A percentile compares a stretch with the other conserved stretches of the same genome.
phyloP scores from a whole-genome alignment of 35 echinoderm and acorn worm species.

The Ophiothrix spiculata region DNA sequence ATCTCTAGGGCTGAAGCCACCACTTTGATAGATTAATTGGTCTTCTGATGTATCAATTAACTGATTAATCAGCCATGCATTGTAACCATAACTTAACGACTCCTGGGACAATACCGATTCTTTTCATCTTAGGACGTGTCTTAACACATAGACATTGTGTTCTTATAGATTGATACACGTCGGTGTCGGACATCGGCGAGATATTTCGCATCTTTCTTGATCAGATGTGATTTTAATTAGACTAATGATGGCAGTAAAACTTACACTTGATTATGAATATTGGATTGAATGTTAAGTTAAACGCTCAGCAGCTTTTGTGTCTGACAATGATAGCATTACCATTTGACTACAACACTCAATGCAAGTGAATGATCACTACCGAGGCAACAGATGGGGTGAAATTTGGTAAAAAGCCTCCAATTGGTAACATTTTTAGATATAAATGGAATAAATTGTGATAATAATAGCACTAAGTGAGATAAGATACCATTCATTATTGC shows the following conservation, averaged over 20 bases:
- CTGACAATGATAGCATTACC: not conserved
- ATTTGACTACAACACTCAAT: not conserved
- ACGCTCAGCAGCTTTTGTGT: not conserved
- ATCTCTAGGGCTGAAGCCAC: not conserved
- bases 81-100: not conserved
- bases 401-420: no score
- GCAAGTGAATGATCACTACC: no score
- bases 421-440: no score
- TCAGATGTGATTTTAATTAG: not conserved
- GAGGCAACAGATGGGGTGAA: no score
- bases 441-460: no score
- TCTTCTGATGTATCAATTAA: not conserved
- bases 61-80: not conserved
- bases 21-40: not conserved
- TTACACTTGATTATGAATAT: not conserved
- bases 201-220: not conserved
- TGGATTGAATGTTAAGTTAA: not conserved
- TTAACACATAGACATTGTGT: not conserved
- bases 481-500: no score
- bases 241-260: not conserved
- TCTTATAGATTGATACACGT: not conserved
- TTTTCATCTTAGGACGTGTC: not conserved
- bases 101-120: not conserved
- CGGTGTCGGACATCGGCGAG: not conserved
- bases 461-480: no score